Percentiles rank a stretch among this genome's conserved stretches.
Conservation (phyloP, 1,140 invertebrate genomes). For the Aplysia californica region DNA sequence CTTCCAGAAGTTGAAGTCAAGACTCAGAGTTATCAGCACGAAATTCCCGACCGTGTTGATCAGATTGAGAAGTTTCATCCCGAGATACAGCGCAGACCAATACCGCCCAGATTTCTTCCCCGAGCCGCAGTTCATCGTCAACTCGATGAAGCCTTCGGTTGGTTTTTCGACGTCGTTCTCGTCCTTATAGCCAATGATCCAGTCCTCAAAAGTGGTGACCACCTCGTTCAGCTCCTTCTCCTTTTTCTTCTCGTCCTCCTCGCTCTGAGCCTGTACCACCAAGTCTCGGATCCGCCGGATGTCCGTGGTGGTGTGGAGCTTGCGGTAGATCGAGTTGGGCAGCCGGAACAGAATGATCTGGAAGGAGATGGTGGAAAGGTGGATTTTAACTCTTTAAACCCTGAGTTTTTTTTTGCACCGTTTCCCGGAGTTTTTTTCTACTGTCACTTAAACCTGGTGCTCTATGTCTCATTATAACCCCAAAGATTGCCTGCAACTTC, state of each 20-base stretch:
- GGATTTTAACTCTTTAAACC: too few relatives aligned
- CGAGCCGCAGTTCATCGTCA: too few relatives aligned
- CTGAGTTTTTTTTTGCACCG: too few relatives aligned
- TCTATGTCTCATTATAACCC: too few relatives aligned
- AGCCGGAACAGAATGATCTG: slow-evolving; percentile 66
- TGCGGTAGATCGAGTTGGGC: slow-evolving; percentile 60
- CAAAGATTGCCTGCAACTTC: too few relatives aligned
- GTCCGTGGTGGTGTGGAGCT: slow-evolving; percentile 47
- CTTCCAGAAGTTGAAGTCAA: slow-evolving; percentile 68
- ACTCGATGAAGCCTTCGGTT: too few relatives aligned
- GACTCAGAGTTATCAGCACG: slow-evolving; percentile 69
- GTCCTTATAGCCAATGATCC: slow-evolving; percentile 39
- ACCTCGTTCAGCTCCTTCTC: slow-evolving; percentile 42
- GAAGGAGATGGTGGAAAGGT: slow-evolving; percentile 55
- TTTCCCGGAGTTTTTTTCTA: too few relatives aligned
- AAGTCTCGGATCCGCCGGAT: slow-evolving; percentile 28
- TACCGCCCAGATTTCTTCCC: slow-evolving; percentile 66
- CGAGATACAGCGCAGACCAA: slow-evolving; percentile 68
- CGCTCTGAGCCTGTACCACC: slow-evolving; percentile 11
- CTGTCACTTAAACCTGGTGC: too few relatives aligned
- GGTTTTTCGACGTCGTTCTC: too few relatives aligned
- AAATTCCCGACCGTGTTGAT: slow-evolving; percentile 69
- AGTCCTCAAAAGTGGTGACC: slow-evolving; percentile 45
- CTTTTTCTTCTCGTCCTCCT: slow-evolving; percentile 27
- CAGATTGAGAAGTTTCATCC: slow-evolving; percentile 69